Conservation (phyloP, 2,888 invertebrate species). For the Eupithecia insigniata region DNA sequence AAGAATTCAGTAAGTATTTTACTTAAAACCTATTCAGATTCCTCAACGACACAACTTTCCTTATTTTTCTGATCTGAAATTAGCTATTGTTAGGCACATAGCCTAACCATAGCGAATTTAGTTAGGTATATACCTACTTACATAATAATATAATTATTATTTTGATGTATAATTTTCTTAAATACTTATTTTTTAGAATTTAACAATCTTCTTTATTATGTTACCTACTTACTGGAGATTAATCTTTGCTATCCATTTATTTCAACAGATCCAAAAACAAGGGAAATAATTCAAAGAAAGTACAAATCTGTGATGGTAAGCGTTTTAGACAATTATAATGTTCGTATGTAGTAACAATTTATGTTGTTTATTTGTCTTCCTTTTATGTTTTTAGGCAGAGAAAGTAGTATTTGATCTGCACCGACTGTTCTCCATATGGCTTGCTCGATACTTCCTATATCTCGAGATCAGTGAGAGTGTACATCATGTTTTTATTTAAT, state of each 20-base stretch:
- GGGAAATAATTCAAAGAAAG: slow-evolving; percentile 97
- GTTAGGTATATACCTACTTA: no score
- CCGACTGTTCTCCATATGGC: slow-evolving; percentile 91
- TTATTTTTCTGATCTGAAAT: no score
- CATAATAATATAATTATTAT: no score
- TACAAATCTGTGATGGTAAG: slow-evolving; percentile 99
- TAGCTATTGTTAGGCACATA: no score
- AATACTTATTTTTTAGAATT: no score
- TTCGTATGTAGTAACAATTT: slow-evolving; percentile 35
- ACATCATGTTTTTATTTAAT: slow-evolving; percentile 73
- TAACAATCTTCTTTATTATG: background rate
- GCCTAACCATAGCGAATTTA: no score
- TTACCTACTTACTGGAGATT: background rate
- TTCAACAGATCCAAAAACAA: slow-evolving; percentile 97
- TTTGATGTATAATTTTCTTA: no score
- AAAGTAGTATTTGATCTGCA: slow-evolving; percentile 90
- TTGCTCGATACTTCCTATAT: slow-evolving; percentile 75
- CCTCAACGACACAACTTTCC: background rate
- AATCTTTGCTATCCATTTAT: background rate
- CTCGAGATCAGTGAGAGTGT: slow-evolving; percentile 69
- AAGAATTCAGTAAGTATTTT: slow-evolving; percentile 98
- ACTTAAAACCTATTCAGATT: background rate
- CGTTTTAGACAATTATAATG: slow-evolving; percentile 45
- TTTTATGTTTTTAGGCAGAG: slow-evolving; percentile 86
- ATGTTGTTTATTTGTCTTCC: slow-evolving; percentile 54